Conservation (phyloP, 1,140 invertebrate genomes). For the Drosophila gunungcola region DNA sequence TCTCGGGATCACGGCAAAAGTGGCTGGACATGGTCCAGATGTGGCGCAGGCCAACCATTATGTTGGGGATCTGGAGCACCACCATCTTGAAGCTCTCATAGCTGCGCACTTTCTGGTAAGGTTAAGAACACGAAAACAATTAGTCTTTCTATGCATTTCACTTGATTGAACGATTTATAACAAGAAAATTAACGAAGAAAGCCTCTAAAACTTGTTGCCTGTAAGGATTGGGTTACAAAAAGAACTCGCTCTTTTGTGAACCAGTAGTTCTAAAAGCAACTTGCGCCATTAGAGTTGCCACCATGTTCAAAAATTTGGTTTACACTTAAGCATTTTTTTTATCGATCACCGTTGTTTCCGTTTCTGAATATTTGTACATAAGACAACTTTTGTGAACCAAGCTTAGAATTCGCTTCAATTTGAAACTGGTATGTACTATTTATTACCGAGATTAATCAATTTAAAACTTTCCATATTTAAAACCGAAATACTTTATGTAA, state of each 20-base stretch:
- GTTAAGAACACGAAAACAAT: background rate
- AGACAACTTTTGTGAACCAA: too few species aligned
- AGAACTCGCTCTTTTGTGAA: background rate
- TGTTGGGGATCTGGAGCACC: conserved; percentile 89
- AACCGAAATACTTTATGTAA: too few species aligned
- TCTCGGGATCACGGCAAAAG: conserved; percentile 90
- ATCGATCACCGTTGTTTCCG: too few species aligned
- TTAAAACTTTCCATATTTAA: too few species aligned
- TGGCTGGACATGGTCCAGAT: conserved; percentile 93
- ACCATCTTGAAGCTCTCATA: conserved; percentile 90
- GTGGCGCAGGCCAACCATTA: conserved; percentile 93
- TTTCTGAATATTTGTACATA: too few species aligned
- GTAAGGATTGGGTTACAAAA: background rate
- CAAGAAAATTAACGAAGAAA: background rate
- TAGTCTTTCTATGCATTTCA: background rate
- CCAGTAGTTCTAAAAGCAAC: background rate
- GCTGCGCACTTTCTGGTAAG: conserved; percentile 88
- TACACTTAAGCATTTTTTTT: too few species aligned
- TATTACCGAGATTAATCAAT: too few species aligned
- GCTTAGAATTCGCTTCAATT: too few species aligned
- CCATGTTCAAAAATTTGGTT: background rate
- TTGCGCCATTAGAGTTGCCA: background rate
- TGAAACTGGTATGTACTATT: too few species aligned
- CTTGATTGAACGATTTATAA: too few species aligned
- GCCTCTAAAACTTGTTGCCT: too few species aligned